Evolutionary conservation across 2,797 vertebrate genomes (phyloP).

Genomic region (Megaceryle alcyon): DNA sequence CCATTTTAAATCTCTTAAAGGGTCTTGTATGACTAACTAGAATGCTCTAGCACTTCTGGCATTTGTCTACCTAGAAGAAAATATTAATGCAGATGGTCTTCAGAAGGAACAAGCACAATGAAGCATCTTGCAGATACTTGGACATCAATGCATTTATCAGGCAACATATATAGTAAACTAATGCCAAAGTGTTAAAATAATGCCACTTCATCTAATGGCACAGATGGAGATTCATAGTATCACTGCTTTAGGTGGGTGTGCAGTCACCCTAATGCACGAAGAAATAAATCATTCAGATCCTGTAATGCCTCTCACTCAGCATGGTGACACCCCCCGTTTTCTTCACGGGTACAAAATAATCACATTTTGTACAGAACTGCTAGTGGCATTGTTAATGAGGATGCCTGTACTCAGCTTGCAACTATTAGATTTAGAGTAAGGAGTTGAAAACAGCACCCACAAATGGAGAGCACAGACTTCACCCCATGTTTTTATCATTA

Average conservation of each 20-base stretch:
- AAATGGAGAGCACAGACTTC: background rate
- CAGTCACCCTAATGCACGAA: background rate
- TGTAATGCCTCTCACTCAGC: background rate
- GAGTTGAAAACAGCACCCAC: background rate
- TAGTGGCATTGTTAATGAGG: background rate
- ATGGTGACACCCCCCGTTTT: rapidly evolving
- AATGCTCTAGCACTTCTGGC: background rate
- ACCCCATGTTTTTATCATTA: background rate
- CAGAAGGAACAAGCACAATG: background rate
- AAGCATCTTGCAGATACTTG: background rate
- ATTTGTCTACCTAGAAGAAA: background rate
- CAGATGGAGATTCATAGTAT: constrained; percentile 30
- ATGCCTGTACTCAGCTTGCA: background rate
- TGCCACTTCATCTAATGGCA: background rate
- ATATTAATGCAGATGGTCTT: constrained; percentile 36
- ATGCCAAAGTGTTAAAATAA: background rate
- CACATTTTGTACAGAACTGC: background rate
- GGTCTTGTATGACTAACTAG: background rate
- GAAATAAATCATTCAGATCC: background rate
- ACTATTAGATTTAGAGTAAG: background rate
- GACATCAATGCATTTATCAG: background rate
- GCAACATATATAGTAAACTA: background rate
- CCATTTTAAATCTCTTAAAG: background rate
- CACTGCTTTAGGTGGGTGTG: constrained; percentile 8
- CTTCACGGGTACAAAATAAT: background rate